Evolutionary conservation across 1,140 invertebrate genomes (phyloP), one percentile per base, ranked within the genome.

Genomic region (Aphelenchoides besseyi): DNA sequence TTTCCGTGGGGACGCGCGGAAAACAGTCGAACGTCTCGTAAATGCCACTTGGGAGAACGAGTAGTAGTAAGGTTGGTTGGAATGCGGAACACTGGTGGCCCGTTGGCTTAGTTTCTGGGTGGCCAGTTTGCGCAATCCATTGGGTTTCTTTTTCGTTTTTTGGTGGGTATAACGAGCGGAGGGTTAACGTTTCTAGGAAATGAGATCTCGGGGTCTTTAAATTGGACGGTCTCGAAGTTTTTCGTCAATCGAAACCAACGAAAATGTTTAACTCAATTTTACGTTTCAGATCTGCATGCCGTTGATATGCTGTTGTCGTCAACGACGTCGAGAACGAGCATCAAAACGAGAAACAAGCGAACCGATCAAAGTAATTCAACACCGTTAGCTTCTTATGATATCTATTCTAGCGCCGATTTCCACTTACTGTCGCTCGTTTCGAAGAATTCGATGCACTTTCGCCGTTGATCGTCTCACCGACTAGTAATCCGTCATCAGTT

Each of bases 381-480:
- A n/a, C 28, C 72, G 26, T n/a, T 30, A 12, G 8, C n/a, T 53
- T 9, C 18, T 54, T 59, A 8, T 8, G 5, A 59, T 8, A 5
- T 33, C 18, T 59, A 37, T 69, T 75, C 73, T 64, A 75, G 74
- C 52, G 59, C 23, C 74, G 74, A 3, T 35, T 79, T 59, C 55
- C 55, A 16, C 74, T 78, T 18, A 79, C 76, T 72, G 33, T 77
- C 33, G 76, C 76, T 3, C 52, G 69, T 37, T 67, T 77, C 35
- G 76, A 77, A 30, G 76, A 77, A 32, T 77, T 77, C 68, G 76
- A 77, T 59, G 57, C 54, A 36, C 73, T 77, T n/a, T 75, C 76
- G 18, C 76, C 76, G 29, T 66, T 77, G 63, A 72, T 74, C 53
- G 29, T 74, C 41, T 66, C 74, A 26, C 35, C 76, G 57, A 53